phyloP scores from a whole-genome alignment of 2,797 vertebrate genomes.

The Syndactyla subalaris region DNA sequence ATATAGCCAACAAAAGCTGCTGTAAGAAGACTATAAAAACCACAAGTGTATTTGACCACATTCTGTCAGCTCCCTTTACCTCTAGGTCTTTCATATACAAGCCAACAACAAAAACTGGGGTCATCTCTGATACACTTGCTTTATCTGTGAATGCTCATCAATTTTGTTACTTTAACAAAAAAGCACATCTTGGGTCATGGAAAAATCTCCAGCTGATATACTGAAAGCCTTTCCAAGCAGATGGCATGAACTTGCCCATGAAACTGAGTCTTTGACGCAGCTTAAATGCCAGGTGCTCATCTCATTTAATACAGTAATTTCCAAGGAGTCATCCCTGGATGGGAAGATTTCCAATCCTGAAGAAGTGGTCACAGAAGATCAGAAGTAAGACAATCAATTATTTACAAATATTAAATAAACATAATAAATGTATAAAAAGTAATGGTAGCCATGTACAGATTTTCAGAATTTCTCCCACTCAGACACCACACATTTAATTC shows the following conservation, averaged over 20 bases:
- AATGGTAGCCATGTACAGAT: neutral
- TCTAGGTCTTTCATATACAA: neutral
- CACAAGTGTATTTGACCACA: neutral
- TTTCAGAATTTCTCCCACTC: neutral
- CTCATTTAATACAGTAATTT: neutral
- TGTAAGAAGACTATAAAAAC: neutral
- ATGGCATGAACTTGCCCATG: neutral
- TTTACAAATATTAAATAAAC: neutral
- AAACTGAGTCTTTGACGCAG: neutral
- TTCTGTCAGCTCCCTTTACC: neutral
- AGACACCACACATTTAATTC: neutral
- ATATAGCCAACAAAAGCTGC: neutral
- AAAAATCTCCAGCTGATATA: neutral
- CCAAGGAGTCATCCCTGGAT: neutral
- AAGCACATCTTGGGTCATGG: neutral
- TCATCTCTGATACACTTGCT: neutral
- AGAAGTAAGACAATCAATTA: neutral
- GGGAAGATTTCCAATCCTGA: neutral
- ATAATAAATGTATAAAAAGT: neutral
- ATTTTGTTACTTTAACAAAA: neutral
- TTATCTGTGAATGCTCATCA: accelerated
- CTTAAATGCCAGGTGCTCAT: neutral
- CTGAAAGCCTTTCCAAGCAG: neutral
- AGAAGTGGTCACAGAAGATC: neutral
- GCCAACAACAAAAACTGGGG: neutral